A percentile compares a stretch with the other conserved stretches of the same genome.
phyloP scores from a whole-genome alignment of 2,888 invertebrate genomes.

The Acheta domesticus region DNA sequence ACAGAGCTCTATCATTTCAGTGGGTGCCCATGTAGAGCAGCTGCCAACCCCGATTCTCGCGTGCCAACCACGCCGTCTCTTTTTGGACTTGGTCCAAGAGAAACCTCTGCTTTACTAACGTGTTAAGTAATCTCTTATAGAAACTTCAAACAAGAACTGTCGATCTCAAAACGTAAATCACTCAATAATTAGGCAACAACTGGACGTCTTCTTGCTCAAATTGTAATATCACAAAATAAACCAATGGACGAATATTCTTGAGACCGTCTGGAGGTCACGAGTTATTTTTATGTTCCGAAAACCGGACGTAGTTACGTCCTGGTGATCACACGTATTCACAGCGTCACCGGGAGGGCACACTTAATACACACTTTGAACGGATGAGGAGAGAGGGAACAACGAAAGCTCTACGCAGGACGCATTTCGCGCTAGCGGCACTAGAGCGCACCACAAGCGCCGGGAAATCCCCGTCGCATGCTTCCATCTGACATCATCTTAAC shows the following conservation, averaged over 20 bases:
- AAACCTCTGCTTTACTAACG: too few relatives aligned
- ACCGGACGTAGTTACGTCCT: not conserved
- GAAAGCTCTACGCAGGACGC: not conserved
- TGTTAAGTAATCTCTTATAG: too few relatives aligned
- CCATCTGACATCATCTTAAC: constrained; percentile 9
- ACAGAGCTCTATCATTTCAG: too few relatives aligned
- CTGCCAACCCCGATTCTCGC: too few relatives aligned
- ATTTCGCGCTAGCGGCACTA: not conserved
- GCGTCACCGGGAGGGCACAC: not conserved
- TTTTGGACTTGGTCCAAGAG: too few relatives aligned
- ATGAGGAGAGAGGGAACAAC: not conserved
- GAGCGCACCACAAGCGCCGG: not conserved
- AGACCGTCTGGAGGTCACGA: too few relatives aligned
- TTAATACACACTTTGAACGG: not conserved
- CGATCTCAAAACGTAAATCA: too few relatives aligned
- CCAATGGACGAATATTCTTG: not conserved
- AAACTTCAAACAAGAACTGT: too few relatives aligned
- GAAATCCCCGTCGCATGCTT: not conserved
- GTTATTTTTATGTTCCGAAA: not conserved
- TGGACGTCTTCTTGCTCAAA: too few relatives aligned
- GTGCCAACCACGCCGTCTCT: too few relatives aligned
- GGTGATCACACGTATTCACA: not conserved
- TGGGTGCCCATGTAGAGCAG: too few relatives aligned
- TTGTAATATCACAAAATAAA: not conserved
- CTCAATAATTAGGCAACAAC: too few relatives aligned